Evolutionary conservation across 2,113 vertebrate genomes (phyloP).

Genomic region (Lepidothrix coronata): DNA sequence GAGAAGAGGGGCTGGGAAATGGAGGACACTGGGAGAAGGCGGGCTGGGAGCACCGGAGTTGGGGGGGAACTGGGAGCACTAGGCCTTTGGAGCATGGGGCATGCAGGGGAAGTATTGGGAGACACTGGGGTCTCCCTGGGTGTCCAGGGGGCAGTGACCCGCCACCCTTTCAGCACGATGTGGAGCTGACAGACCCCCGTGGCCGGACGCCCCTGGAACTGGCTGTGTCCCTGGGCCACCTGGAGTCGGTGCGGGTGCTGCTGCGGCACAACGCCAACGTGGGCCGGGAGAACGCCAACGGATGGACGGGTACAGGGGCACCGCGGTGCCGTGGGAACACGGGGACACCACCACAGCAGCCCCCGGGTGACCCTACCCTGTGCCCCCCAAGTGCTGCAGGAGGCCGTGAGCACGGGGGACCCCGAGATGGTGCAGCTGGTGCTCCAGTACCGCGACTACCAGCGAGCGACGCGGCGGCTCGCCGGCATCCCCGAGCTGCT

Average conservation of each 20-base stretch:
- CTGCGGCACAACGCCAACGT: conserved; percentile 87
- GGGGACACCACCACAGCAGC: not conserved
- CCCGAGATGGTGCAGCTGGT: conserved; percentile 93
- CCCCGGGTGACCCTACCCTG: not conserved
- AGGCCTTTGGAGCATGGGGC: not conserved
- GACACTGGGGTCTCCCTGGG: no score
- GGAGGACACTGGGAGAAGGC: not conserved
- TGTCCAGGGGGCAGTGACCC: not conserved
- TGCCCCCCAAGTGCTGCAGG: conserved; percentile 84
- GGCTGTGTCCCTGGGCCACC: conserved; percentile 89
- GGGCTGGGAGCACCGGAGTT: not conserved
- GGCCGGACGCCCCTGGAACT: conserved; percentile 90
- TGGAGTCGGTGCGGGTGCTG: conserved; percentile 88
- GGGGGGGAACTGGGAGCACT: not conserved
- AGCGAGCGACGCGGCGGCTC: conserved; percentile 86
- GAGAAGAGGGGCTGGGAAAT: not conserved
- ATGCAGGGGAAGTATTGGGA: rapidly evolving
- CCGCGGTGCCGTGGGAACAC: rapidly evolving
- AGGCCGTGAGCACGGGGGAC: conserved; percentile 93
- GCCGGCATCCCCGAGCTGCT: conserved; percentile 92
- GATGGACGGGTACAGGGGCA: conserved; percentile 85
- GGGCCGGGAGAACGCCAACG: conserved; percentile 82
- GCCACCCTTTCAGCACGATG: conserved; percentile 75
- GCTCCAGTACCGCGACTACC: conserved; percentile 92
- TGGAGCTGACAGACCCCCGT: conserved; percentile 85